A percentile compares a stretch with the other conserved stretches of the same genome.
These are phyloP conservation scores for Amiota minor DNA, from an alignment of 2,888 invertebrate species.

Conservation along the genomic window DNA sequence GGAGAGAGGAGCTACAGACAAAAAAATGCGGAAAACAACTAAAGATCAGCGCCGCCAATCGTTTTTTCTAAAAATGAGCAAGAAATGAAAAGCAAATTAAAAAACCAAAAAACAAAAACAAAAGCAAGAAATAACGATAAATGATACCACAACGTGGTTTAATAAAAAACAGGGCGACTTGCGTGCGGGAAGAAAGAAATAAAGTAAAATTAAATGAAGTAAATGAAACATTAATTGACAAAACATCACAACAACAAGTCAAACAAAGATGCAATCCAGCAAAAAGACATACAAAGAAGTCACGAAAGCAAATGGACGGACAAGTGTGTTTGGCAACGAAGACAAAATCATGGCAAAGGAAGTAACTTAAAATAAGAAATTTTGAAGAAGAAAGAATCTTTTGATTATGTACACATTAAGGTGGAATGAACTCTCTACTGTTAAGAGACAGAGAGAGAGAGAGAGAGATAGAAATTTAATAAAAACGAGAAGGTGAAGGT, in stretches of 20 bases:
- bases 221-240: constrained; percentile 32
- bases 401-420: constrained; percentile 43
- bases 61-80: background rate
- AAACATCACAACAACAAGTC: background rate
- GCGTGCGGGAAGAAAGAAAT: constrained; percentile 33
- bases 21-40: constrained; percentile 27
- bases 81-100: constrained; percentile 14
- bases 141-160: constrained; percentile 18
- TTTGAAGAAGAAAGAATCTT: constrained; percentile 6
- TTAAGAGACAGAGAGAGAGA: no score
- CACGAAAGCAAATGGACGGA: background rate
- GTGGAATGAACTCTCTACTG: constrained; percentile 59
- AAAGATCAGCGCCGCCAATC: background rate
- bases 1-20: background rate
- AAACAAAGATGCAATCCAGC: background rate
- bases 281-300: background rate
- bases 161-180: background rate
- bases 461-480: no score
- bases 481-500: no score
- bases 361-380: constrained; percentile 61
- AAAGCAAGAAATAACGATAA: background rate
- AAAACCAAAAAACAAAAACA: constrained; percentile 3
- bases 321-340: constrained; percentile 44
- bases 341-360: constrained; percentile 46
- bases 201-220: constrained; percentile 37